Conservation (phyloP, 2,888 invertebrate species). For the Apodemia mormo region DNA sequence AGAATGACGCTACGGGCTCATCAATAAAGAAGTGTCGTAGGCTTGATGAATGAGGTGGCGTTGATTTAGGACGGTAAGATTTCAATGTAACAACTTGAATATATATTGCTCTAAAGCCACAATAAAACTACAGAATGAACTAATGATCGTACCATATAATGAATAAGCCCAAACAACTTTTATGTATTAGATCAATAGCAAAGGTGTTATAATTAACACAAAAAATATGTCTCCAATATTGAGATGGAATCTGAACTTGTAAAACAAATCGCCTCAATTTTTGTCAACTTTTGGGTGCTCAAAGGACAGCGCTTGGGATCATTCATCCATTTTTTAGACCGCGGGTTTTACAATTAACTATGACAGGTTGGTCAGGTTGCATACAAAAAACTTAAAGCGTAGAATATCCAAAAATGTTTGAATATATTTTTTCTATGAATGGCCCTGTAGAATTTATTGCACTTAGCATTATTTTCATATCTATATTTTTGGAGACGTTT, state of each 20-base stretch:
- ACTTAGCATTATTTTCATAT: constrained; percentile 69
- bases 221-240: constrained; percentile 64
- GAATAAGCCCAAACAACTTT: constrained; percentile 28
- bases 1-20: constrained; percentile 44
- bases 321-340: constrained; percentile 72
- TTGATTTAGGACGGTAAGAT: constrained; percentile 72
- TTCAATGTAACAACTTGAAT: constrained; percentile 58
- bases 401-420: constrained; percentile 23
- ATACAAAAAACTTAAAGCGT: constrained; percentile 42
- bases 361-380: constrained; percentile 73
- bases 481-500: constrained; percentile 67
- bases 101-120: constrained; percentile 54
- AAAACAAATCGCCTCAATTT: constrained; percentile 73
- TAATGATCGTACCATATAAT: constrained; percentile 29
- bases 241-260: constrained; percentile 68
- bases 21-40: constrained; percentile 59
- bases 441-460: constrained; percentile 64
- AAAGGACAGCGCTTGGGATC: constrained; percentile 52
- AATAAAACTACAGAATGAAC: constrained; percentile 64
- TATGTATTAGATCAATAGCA: constrained; percentile 38
- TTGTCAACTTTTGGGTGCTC: constrained; percentile 72
- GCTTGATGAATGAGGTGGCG: constrained; percentile 66
- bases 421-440: constrained; percentile 54
- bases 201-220: constrained; percentile 57
- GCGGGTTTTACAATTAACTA: constrained; percentile 66